Conservation (phyloP, 2,113 vertebrate genomes). For the Ochotona curzoniae region DNA sequence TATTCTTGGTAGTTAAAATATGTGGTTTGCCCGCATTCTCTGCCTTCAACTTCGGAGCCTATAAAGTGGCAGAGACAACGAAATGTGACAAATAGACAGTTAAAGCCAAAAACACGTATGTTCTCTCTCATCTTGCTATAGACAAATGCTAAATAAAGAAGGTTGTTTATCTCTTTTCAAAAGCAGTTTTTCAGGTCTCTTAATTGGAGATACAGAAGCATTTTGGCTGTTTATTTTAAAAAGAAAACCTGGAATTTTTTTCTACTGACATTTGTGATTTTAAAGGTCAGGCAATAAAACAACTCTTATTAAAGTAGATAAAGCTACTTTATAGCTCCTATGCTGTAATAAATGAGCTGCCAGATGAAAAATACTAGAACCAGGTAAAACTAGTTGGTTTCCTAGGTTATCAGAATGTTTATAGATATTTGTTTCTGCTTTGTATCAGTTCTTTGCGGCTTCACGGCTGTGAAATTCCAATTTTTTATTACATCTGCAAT, state of each 20-base stretch:
- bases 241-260: constrained; percentile 64
- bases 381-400: neutral
- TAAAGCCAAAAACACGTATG: constrained; percentile 58
- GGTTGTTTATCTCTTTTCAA: constrained; percentile 69
- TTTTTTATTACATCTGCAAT: constrained; percentile 8
- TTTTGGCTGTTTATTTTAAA: constrained; percentile 66
- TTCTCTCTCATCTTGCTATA: constrained; percentile 33
- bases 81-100: constrained; percentile 43
- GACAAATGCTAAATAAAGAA: constrained; percentile 66
- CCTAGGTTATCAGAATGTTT: neutral
- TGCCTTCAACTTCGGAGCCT: neutral
- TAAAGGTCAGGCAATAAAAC: constrained; percentile 65
- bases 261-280: constrained; percentile 65
- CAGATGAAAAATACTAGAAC: constrained; percentile 62
- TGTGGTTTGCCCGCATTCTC: constrained; percentile 50
- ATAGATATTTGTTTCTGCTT: constrained; percentile 47
- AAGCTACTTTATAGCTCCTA: constrained; percentile 50
- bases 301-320: too few species aligned
- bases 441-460: constrained; percentile 20
- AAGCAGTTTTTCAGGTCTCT: constrained; percentile 57
- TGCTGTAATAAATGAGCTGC: neutral
- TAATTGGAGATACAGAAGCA: constrained; percentile 60
- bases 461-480: constrained; percentile 23
- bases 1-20: constrained; percentile 23
- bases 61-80: constrained; percentile 44